These are phyloP conservation scores for Elysia chlorotica DNA, from an alignment of 1,140 invertebrate genomes.

Conservation along the genomic window DNA sequence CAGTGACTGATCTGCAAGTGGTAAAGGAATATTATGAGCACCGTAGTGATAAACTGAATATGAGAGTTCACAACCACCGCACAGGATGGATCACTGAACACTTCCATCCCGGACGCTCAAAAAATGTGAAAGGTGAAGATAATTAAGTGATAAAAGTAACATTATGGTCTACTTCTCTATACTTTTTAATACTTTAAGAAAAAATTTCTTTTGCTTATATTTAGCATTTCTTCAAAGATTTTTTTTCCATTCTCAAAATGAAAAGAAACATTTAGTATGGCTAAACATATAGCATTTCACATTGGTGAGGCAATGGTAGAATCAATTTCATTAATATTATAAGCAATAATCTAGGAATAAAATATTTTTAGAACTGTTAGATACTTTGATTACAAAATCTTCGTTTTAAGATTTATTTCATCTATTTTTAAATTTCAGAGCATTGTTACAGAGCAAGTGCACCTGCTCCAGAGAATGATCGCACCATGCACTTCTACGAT, in stretches of 20 bases:
- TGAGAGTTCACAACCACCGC: constrained; percentile 68
- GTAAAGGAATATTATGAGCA: constrained; percentile 75
- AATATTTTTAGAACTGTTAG: no score
- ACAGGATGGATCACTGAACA: constrained; percentile 69
- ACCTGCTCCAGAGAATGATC: constrained; percentile 66
- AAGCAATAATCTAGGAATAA: no score
- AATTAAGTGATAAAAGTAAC: no score
- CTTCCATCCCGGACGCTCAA: constrained; percentile 69
- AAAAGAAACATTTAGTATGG: not conserved
- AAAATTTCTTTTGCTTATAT: no score
- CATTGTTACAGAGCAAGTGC: constrained; percentile 68
- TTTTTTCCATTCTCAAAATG: not conserved
- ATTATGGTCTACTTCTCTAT: no score
- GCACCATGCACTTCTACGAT: constrained; percentile 74
- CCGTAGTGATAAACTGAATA: constrained; percentile 71
- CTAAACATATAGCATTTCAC: no score
- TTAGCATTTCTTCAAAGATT: not conserved
- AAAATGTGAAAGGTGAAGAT: constrained; percentile 56
- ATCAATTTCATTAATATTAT: no score
- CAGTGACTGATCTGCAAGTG: constrained; percentile 63
- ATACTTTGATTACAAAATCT: no score
- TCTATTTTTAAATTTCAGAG: constrained; percentile 61
- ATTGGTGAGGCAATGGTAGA: no score
- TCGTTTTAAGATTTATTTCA: not conserved
- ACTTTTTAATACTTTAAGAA: not conserved